A percentile compares a stretch with the other conserved stretches of the same genome.
phyloP scores from a whole-genome alignment of 2,797 vertebrate species.

The Podargus strigoides region DNA sequence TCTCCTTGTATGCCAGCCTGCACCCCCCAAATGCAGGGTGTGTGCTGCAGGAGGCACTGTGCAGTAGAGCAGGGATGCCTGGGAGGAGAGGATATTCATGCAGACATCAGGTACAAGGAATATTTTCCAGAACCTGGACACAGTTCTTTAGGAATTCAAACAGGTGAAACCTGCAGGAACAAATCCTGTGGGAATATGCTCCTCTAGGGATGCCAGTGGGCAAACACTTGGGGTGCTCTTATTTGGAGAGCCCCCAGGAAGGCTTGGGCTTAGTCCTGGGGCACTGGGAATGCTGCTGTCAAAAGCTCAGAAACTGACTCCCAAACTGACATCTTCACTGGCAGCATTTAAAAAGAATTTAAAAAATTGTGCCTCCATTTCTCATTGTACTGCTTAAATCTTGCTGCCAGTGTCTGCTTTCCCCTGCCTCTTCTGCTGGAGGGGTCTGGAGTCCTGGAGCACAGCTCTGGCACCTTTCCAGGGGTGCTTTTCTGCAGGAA shows the following conservation, averaged over 20 bases:
- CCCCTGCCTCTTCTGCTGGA: neutral
- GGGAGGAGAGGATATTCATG: neutral
- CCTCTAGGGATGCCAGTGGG: neutral
- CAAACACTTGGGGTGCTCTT: neutral
- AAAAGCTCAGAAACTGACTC: neutral
- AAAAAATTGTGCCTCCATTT: neutral
- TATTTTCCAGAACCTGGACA: no score
- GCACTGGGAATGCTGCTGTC: neutral
- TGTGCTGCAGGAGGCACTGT: neutral
- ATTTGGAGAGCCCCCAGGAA: neutral
- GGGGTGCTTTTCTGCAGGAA: neutral
- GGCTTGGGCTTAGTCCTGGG: neutral
- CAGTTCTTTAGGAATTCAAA: neutral
- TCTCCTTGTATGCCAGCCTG: no score
- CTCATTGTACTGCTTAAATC: neutral
- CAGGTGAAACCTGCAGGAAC: neutral
- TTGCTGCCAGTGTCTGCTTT: neutral
- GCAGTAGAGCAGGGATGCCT: neutral
- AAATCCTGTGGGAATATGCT: neutral
- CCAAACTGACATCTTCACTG: neutral
- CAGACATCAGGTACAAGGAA: no score
- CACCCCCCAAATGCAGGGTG: fast-evolving
- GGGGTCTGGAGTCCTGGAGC: neutral
- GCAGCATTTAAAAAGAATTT: neutral
- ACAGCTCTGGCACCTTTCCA: neutral